A percentile compares a stretch with the other conserved stretches of the same genome.
Conservation (phyloP, 2,888 invertebrate species). For the Leucophora obtusa region DNA sequence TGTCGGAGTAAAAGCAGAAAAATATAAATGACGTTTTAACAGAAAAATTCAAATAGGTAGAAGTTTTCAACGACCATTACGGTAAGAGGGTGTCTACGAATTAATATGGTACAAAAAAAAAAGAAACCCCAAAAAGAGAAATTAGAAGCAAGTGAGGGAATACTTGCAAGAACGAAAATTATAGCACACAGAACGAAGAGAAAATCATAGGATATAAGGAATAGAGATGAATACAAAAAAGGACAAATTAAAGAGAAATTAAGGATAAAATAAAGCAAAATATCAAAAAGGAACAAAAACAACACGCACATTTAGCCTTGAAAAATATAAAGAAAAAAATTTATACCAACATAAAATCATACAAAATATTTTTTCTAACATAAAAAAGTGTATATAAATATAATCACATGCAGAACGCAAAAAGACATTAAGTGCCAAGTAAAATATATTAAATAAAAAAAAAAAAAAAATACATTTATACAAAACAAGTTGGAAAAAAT, state of each 20-base stretch:
- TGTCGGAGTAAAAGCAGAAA: slow-evolving; percentile 38
- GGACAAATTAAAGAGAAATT: not conserved
- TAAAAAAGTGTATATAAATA: slow-evolving; percentile 27
- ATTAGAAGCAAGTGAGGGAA: not conserved
- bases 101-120: slow-evolving; percentile 30
- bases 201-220: not conserved
- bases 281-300: not conserved
- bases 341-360: not conserved
- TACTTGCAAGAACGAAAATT: not conserved
- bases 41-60: slow-evolving; percentile 16
- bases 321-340: slow-evolving; percentile 8
- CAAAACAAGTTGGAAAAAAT: not conserved
- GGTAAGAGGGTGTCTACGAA: slow-evolving; percentile 10
- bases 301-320: slow-evolving; percentile 48
- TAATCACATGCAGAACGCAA: slow-evolving; percentile 7
- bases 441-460: slow-evolving; percentile 11
- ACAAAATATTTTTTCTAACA: slow-evolving; percentile 31
- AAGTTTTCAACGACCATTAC: slow-evolving; percentile 3
- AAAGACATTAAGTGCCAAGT: slow-evolving; percentile 8
- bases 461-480: slow-evolving; percentile 17
- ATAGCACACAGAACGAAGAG: not conserved
- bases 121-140: not conserved
- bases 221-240: not conserved
- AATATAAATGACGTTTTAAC: slow-evolving; percentile 30
- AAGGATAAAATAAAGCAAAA: not conserved